Evolutionary conservation across 2,113 vertebrate species (phyloP), one percentile per base, ranked within the genome.

Genomic region (Paralichthys olivaceus): DNA sequence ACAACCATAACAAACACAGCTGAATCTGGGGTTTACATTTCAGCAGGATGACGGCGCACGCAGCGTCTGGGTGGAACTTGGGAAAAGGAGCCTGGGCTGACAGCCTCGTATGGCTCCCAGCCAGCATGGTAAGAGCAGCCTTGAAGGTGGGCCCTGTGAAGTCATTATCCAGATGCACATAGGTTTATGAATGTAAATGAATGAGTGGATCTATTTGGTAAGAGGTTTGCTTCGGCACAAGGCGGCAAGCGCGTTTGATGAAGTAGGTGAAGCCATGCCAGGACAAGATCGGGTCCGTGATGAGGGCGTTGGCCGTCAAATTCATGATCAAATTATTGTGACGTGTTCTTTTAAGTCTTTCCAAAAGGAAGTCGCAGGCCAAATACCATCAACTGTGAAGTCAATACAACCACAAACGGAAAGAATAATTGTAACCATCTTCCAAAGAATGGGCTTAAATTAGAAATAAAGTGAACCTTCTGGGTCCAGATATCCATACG

Each of bases 1-100:
- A 54, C 89, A 91, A 91, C 73, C 81, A 93, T 92, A 92, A 92
- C 89, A 92, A 93, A 93, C 85, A 91, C 90, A 90, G 91, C 90
- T 90, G 90, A 93, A 89, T 81, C 74, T 74, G 84, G 83, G 91
- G 91, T 92, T 94, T 93, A 90, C 87, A 87, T 93, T 93, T 93
- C 91, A 93, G 91, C 89, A 76, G 90, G 89, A 90, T 91, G 90
- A 85, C 71, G 84, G 90, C 70, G 87, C 88, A 86, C 65, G 83
- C 89, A 88, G 88, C 66, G 80, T 84, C 84, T 86, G 88, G 91
- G 86, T 91, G 87, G 89, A 84, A 91, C 91, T 85, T 71, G 79
- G 81, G 85, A 81, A 91, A 87, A 75, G 80, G 80, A 84, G 84
- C 77, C 77, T 19, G 79, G 75, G 72, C 85, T 78, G 28, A 76